phyloP scores from a whole-genome alignment of 2,888 invertebrate genomes.

The Drosophila pseudotakahashii region DNA sequence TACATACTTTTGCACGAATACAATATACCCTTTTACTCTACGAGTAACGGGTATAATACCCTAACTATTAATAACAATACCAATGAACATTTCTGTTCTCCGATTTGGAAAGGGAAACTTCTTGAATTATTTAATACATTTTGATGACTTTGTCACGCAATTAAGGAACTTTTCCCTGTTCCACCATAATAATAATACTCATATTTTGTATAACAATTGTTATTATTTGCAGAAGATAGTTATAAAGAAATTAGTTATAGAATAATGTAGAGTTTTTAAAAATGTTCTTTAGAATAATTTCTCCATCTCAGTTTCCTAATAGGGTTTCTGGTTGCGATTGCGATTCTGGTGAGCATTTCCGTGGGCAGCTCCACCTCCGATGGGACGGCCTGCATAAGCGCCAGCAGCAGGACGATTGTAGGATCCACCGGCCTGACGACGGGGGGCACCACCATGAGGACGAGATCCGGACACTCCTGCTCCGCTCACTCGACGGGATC shows the following conservation, averaged over 20 bases:
- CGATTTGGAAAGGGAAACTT: no score
- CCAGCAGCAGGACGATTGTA: not conserved
- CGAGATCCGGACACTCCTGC: conserved; percentile 2
- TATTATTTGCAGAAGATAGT: conserved; percentile 2
- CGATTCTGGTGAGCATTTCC: conserved; percentile 15
- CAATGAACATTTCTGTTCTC: no score
- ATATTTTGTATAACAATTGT: not conserved
- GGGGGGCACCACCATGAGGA: conserved; percentile 15
- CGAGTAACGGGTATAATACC: no score
- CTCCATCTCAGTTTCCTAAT: not conserved
- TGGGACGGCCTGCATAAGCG: not conserved
- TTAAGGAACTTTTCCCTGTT: no score
- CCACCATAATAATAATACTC: no score
- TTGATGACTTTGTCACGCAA: no score
- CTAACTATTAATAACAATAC: no score
- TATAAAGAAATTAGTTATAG: no score
- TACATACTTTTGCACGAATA: no score
- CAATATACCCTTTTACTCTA: no score
- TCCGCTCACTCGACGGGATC: conserved; percentile 6
- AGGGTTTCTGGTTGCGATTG: conserved; percentile 16
- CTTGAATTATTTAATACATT: no score
- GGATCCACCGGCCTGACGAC: conserved; percentile 3
- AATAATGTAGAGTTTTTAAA: no score
- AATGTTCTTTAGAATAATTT: not conserved
- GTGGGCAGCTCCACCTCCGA: conserved; percentile 3